These are phyloP conservation scores for Zaprionus gabonicus DNA, from an alignment of 1,140 invertebrate genomes.

Conservation along the genomic window DNA sequence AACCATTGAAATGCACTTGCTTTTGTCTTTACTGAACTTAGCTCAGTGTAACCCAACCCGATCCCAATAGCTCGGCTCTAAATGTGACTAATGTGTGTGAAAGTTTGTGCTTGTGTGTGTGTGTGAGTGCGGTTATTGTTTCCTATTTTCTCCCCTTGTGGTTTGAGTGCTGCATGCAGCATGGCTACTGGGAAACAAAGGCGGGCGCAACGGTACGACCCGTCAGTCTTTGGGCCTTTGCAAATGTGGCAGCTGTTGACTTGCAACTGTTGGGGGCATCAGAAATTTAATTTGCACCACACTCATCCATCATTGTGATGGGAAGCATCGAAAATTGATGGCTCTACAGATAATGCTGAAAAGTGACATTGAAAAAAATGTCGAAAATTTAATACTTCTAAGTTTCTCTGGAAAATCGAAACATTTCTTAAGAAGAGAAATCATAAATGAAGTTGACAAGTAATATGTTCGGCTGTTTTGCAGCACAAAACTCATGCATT, in stretches of 20 bases:
- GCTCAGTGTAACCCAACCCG: not conserved
- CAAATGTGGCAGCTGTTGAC: constrained; percentile 25
- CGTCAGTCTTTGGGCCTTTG: not conserved
- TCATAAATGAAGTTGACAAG: not conserved
- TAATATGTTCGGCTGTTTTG: no score
- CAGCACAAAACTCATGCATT: not conserved
- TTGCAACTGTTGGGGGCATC: constrained; percentile 15
- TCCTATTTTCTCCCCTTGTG: constrained; percentile 24
- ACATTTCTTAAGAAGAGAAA: not conserved
- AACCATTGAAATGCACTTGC: constrained; percentile 25
- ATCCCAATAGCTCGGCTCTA: not conserved
- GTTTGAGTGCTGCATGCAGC: not conserved
- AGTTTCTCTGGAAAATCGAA: not conserved
- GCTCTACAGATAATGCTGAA: not conserved
- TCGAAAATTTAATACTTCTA: not conserved
- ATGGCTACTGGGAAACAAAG: not conserved
- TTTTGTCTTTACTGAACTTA: not conserved
- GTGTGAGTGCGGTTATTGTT: constrained; percentile 24
- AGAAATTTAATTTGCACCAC: constrained; percentile 38
- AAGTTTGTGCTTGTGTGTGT: not conserved
- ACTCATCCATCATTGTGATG: constrained; percentile 35
- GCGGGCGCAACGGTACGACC: no score
- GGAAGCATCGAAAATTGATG: constrained; percentile 16
- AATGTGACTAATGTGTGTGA: constrained; percentile 17
- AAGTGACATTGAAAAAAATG: constrained; percentile 2